Evolutionary conservation across 2,797 vertebrate species (phyloP).

Genomic region (Anolis apletophallus): DNA sequence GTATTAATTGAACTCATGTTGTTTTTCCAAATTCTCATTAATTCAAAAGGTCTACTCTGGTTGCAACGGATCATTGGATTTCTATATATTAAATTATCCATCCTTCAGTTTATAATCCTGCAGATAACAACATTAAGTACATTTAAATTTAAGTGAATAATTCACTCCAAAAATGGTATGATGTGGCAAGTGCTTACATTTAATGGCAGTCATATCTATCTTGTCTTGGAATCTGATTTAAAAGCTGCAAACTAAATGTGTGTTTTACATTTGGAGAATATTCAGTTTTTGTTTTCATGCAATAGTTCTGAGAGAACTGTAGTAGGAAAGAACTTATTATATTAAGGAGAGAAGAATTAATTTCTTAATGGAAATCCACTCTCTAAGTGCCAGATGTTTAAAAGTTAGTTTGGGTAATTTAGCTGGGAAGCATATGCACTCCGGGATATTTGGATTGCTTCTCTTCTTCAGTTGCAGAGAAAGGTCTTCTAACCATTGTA

Average conservation of each 20-base stretch:
- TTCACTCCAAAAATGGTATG: not conserved
- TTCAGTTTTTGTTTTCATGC: not conserved
- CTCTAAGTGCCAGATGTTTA: not conserved
- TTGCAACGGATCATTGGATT: too few relatives aligned
- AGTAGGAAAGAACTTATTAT: not conserved
- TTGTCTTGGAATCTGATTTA: not conserved
- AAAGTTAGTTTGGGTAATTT: not conserved
- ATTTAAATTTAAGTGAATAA: not conserved
- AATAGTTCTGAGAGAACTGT: not conserved
- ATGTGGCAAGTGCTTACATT: not conserved
- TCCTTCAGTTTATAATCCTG: not conserved
- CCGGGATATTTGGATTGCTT: not conserved
- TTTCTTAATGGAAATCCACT: not conserved
- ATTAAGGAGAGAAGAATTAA: not conserved
- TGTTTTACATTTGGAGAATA: conserved; percentile 3
- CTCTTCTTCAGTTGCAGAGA: not conserved
- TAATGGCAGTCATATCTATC: not conserved
- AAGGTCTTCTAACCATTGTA: not conserved
- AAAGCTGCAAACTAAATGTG: not conserved
- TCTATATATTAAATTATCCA: not conserved
- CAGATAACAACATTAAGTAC: not conserved
- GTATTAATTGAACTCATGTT: too few relatives aligned
- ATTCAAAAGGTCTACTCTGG: too few relatives aligned
- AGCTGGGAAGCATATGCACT: not conserved
- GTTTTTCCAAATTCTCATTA: too few relatives aligned